Conservation (phyloP, 2,888 invertebrate genomes). For the Dolichopus griseipennis region DNA sequence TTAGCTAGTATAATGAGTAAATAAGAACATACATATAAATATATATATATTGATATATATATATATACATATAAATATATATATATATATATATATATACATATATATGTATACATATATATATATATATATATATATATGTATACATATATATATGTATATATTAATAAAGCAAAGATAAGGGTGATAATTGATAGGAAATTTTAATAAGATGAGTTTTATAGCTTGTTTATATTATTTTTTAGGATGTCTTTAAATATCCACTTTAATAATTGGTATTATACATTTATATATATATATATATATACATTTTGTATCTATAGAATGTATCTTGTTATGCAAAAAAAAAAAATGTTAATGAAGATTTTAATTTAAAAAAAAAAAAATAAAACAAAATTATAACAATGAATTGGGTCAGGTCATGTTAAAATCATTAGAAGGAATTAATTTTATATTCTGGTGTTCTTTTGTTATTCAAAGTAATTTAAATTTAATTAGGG, state of each 20-base stretch:
- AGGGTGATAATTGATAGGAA: background rate
- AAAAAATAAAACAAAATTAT: no score
- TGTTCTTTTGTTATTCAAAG: background rate
- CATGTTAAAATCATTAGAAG: constrained; percentile 6
- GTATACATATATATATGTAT: background rate
- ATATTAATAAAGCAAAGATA: background rate
- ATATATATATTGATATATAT: no score
- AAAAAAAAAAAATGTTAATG: background rate
- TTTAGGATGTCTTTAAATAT: background rate
- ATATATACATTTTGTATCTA: no score
- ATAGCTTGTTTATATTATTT: background rate
- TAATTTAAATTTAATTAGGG: background rate
- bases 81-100: background rate
- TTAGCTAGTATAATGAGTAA: no score
- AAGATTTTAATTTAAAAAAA: background rate
- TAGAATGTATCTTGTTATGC: background rate
- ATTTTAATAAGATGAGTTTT: background rate
- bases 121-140: background rate
- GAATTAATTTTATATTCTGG: background rate
- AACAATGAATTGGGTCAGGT: background rate
- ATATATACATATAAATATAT: no score
- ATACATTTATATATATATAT: no score
- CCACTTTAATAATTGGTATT: background rate
- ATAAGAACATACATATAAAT: no score
- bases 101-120: no score